Base-by-base conservation (phyloP, 2,888 invertebrate genomes). In the Lordiphosa andalusiaca region DNA sequence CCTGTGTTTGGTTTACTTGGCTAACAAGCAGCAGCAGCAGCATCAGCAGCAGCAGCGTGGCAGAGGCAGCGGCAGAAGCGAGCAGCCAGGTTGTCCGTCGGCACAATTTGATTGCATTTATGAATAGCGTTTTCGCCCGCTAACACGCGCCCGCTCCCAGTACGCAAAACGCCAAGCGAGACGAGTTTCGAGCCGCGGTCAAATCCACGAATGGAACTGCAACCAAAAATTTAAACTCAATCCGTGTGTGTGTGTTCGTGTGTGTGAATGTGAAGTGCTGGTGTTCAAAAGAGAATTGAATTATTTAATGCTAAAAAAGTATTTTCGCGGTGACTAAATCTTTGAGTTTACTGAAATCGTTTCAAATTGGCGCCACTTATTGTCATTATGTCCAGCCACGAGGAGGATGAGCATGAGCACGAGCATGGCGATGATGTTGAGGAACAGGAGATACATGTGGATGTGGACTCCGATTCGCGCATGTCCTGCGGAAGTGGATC, bases 401-500 rank as follows among this genome's bases (percentile, higher is more conserved):
- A 86, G 77, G 86, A 86, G 71, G 86, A 87, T 70, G 87, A 86
- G 49, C 87, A 86, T 61, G 88, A 86, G 54, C 63, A 66, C 46
- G 75, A 81, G 58, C 65, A 75, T 19, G 77, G 82, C 75, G 89
- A 85, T 76, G 89, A 85, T 74, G 89, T 85, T 70, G 88, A 80
- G 71, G 90, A 88, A 71, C 90, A 86, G 77, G 89, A 88, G 83
- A 90, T 88, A 73, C 89, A 89, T 71, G 90, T 87, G 67, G 90
- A 86, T 83, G 90, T 87, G 59, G 91, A 84, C 76, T 88, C 84
- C 70, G 90, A 88, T 86, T 90, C 89, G 21, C 72, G 90, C 42
- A 87, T 90, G 80, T 90, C 80, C 64, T 89, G 89, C 61, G 89
- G 89, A 56, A 88, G 87, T 39, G 87, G 89, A 48, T 89, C 90